Percentiles rank a stretch among this genome's conserved stretches.
These are phyloP conservation scores for Plemyria rubiginata DNA, from an alignment of 2,888 invertebrate genomes.

Conservation along the genomic window DNA sequence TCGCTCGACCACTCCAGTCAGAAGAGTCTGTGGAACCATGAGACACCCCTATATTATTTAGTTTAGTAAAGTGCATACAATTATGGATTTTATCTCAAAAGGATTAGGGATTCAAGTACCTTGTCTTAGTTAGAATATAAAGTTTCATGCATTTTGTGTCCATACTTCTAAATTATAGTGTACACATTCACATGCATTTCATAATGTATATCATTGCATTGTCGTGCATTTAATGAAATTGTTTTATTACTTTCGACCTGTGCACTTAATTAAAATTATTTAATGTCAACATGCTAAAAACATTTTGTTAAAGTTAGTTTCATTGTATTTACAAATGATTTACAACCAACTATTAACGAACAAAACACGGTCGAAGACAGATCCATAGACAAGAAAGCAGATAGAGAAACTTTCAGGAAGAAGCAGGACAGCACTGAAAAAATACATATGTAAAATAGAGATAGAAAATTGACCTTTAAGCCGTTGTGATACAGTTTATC, in stretches of 20 bases:
- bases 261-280: no score
- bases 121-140: background rate
- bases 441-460: background rate
- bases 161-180: background rate
- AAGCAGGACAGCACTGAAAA: slow-evolving; percentile 17
- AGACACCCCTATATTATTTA: slow-evolving; percentile 51
- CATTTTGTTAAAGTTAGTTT: slow-evolving; percentile 11
- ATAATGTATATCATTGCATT: no score
- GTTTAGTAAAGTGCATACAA: slow-evolving; percentile 20
- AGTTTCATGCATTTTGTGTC: background rate
- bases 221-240: background rate
- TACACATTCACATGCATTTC: slow-evolving; percentile 4
- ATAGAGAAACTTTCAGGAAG: slow-evolving; percentile 1
- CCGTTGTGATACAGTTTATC: background rate
- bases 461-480: background rate
- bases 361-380: background rate
- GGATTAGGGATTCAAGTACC: background rate
- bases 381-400: slow-evolving; percentile 3
- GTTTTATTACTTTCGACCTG: background rate
- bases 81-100: slow-evolving; percentile 3
- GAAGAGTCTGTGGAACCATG: slow-evolving; percentile 89
- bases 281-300: slow-evolving; percentile 9
- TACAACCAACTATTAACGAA: slow-evolving; percentile 1
- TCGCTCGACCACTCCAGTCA: slow-evolving; percentile 96
- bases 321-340: slow-evolving; percentile 2